phyloP scores from a whole-genome alignment of 2,888 invertebrate genomes.

The Pyrocoelia pectoralis region DNA sequence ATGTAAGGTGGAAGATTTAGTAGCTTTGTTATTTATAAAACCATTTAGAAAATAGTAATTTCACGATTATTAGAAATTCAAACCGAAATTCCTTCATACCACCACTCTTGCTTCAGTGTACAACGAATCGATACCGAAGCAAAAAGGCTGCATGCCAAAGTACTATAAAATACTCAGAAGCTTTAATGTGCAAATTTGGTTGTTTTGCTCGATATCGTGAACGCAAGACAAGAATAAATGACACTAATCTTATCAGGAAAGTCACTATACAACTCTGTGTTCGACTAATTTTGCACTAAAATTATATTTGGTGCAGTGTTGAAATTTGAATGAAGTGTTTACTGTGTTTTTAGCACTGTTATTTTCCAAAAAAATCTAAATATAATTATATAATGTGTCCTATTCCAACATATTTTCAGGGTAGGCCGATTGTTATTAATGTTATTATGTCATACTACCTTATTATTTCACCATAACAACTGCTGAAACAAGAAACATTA shows the following conservation, averaged over 20 bases:
- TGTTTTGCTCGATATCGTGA: background rate
- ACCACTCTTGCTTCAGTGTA: background rate
- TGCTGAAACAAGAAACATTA: too few relatives aligned
- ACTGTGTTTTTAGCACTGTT: background rate
- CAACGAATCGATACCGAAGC: background rate
- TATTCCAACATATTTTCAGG: too few relatives aligned
- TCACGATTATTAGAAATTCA: conserved; percentile 1
- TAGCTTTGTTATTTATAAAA: background rate
- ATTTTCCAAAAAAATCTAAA: too few relatives aligned
- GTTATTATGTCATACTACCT: too few relatives aligned
- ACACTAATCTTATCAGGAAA: conserved; percentile 1
- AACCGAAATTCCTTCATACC: background rate
- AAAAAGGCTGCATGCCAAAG: conserved; percentile 1
- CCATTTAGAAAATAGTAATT: background rate
- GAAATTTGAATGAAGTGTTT: background rate
- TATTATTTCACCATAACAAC: too few relatives aligned
- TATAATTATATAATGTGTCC: too few relatives aligned
- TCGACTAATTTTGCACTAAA: too few relatives aligned
- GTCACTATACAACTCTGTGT: background rate
- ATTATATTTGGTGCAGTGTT: too few relatives aligned
- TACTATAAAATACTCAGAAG: background rate
- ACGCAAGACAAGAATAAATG: conserved; percentile 1
- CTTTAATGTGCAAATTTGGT: background rate
- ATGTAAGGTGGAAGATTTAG: background rate
- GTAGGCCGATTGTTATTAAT: too few relatives aligned